Percentiles rank a stretch among this genome's conserved stretches.
phyloP scores from a whole-genome alignment of 2,113 vertebrate species.

The Psophia crepitans region DNA sequence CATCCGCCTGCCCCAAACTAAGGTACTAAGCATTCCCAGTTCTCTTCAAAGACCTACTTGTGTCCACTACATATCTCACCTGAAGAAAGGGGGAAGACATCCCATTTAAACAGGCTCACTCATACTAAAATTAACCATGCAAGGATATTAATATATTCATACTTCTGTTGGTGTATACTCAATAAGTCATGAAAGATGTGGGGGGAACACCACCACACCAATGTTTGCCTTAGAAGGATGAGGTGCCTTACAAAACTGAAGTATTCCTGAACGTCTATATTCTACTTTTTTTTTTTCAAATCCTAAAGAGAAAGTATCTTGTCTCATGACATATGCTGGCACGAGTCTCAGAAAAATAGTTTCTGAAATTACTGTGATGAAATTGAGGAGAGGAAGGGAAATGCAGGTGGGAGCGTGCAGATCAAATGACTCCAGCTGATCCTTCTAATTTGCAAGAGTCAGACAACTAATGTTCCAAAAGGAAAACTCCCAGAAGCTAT shows the following conservation, averaged over 20 bases:
- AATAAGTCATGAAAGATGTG: too few species aligned
- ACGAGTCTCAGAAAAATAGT: not conserved
- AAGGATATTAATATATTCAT: too few species aligned
- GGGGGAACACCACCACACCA: too few species aligned
- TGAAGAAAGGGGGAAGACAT: not conserved
- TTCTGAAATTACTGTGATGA: not conserved
- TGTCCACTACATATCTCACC: not conserved
- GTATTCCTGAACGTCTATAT: not conserved
- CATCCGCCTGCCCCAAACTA: not conserved
- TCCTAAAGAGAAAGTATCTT: not conserved
- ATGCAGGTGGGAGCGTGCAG: not conserved
- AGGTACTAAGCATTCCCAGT: not conserved
- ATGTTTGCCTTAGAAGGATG: not conserved
- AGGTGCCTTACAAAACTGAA: not conserved
- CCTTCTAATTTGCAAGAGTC: not conserved
- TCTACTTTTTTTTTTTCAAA: not conserved
- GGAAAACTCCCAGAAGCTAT: not conserved
- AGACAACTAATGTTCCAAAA: not conserved
- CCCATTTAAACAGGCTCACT: not conserved
- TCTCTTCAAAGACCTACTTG: not conserved
- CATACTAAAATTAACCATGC: not conserved
- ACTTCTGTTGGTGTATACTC: not conserved
- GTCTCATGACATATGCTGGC: not conserved
- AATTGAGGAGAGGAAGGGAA: not conserved
- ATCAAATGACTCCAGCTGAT: not conserved